phyloP scores from a whole-genome alignment of 2,888 invertebrate species.

The Spisula solida region DNA sequence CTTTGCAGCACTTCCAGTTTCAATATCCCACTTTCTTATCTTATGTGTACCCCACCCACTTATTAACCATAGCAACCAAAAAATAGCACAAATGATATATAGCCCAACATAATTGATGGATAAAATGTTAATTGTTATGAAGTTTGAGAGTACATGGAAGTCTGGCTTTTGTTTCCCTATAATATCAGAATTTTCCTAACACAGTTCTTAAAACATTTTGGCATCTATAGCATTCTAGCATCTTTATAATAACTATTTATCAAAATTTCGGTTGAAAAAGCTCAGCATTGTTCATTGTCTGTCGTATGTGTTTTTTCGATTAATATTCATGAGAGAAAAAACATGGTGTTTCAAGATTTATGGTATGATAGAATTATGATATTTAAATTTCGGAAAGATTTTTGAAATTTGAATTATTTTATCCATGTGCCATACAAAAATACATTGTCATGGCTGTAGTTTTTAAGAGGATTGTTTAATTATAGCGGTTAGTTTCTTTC shows the following conservation, averaged over 20 bases:
- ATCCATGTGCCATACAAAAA: too few relatives aligned
- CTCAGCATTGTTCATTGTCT: neutral
- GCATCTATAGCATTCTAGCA: neutral
- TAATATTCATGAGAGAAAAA: neutral
- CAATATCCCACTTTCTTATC: too few relatives aligned
- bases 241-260: neutral
- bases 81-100: neutral
- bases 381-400: too few relatives aligned
- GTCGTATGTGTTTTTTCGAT: neutral
- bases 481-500: too few relatives aligned
- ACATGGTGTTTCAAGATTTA: neutral
- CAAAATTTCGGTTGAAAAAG: neutral
- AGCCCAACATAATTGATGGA: neutral
- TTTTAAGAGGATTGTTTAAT: too few relatives aligned
- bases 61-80: neutral
- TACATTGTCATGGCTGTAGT: too few relatives aligned
- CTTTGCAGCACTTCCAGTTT: too few relatives aligned
- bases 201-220: neutral
- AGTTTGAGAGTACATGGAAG: neutral
- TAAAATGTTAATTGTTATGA: neutral
- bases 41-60: too few relatives aligned
- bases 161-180: neutral
- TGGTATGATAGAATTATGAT: too few relatives aligned
- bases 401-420: too few relatives aligned
- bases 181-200: neutral